A percentile compares a stretch with the other conserved stretches of the same genome.
phyloP scores from a whole-genome alignment of 2,888 invertebrate genomes.

The Cheilosia grossa region DNA sequence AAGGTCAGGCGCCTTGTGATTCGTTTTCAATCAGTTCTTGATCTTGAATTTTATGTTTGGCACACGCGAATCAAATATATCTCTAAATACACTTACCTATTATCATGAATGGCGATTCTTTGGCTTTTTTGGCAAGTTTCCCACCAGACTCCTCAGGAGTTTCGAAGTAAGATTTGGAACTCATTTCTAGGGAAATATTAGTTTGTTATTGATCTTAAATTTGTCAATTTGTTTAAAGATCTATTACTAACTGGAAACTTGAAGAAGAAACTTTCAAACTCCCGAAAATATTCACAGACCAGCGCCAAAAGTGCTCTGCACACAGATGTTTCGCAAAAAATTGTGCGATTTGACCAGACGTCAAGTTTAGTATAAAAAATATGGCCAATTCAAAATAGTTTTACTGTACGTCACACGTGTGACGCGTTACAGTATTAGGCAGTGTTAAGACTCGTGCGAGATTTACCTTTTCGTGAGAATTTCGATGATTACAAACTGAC shows the following conservation, averaged over 20 bases:
- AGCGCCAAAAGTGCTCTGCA: neutral
- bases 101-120: conserved; percentile 89
- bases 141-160: conserved; percentile 77
- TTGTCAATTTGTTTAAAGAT: neutral
- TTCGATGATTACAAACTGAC: too few relatives aligned
- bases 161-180: conserved; percentile 81
- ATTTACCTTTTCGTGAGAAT: too few relatives aligned
- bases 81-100: conserved; percentile 85
- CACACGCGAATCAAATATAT: conserved; percentile 1
- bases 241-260: conserved; percentile 17
- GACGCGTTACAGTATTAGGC: neutral
- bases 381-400: conserved; percentile 29
- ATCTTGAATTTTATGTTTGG: conserved; percentile 31
- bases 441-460: too few relatives aligned
- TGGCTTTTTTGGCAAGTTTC: conserved; percentile 87
- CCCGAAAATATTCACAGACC: neutral
- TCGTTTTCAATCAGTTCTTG: conserved; percentile 11
- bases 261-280: neutral
- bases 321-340: conserved; percentile 20
- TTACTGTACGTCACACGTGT: neutral
- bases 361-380: neutral
- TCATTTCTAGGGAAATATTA: conserved; percentile 76
- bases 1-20: conserved; percentile 40
- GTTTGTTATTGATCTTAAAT: neutral
- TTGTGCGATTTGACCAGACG: conserved; percentile 25